Evolutionary conservation across 1,140 invertebrate genomes (phyloP).

Genomic region (Papilio machaon): DNA sequence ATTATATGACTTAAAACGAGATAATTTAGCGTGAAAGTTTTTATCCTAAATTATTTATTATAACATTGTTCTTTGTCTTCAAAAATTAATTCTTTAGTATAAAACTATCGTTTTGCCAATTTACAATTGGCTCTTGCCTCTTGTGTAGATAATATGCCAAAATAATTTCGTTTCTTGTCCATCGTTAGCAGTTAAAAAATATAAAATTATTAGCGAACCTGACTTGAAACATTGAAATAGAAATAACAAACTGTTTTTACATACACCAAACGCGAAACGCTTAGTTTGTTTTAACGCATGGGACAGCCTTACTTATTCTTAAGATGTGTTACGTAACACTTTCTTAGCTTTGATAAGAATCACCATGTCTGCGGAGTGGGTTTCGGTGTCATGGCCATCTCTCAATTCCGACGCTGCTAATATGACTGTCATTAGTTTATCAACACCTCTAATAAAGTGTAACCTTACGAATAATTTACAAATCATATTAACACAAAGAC

Average conservation of each 20-base stretch:
- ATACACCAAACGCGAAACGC: no score
- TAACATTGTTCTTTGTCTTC: neutral
- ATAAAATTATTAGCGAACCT: no score
- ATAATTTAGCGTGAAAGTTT: neutral
- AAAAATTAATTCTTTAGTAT: neutral
- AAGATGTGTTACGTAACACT: neutral
- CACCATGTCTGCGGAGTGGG: neutral
- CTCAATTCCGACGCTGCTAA: neutral
- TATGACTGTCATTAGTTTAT: conserved; percentile 12
- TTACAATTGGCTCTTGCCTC: no score
- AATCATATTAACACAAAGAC: neutral
- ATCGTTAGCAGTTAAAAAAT: no score
- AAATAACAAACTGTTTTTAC: no score
- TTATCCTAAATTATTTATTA: neutral
- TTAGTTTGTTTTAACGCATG: no score
- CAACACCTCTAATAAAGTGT: neutral
- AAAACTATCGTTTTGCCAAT: no score
- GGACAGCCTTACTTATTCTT: no score
- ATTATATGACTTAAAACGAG: neutral
- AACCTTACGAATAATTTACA: conserved; percentile 15
- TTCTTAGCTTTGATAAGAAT: neutral
- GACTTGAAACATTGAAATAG: no score
- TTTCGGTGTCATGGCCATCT: neutral
- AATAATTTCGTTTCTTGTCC: no score
- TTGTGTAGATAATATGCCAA: no score